Evolutionary conservation across 2,888 invertebrate species (phyloP).

Genomic region (Monochamus alternatus): DNA sequence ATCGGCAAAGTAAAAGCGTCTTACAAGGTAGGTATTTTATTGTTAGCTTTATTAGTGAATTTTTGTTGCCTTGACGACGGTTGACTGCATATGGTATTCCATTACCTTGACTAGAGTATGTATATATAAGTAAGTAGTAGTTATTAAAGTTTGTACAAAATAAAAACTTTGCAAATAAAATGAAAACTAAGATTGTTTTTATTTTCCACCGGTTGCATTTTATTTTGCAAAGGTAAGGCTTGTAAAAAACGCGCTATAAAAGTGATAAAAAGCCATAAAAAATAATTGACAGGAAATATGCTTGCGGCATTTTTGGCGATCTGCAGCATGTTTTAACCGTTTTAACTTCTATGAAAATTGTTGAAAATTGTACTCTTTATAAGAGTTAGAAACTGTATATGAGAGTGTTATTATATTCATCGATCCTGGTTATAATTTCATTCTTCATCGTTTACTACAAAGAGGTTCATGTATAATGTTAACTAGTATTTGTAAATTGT

Average conservation of each 20-base stretch:
- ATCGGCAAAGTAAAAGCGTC: background rate
- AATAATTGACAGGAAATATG: conserved; percentile 42
- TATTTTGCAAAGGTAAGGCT: conserved; percentile 1
- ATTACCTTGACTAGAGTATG: conserved; percentile 2
- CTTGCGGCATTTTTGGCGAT: conserved; percentile 40
- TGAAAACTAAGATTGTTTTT: conserved; percentile 21
- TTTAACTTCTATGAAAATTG: conserved; percentile 54
- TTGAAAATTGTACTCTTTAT: conserved; percentile 61
- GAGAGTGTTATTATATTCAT: conserved; percentile 53
- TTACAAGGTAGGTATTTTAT: background rate
- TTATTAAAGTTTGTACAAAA: conserved; percentile 7
- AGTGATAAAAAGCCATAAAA: conserved; percentile 13
- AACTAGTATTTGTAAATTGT: conserved; percentile 56
- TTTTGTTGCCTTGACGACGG: conserved; percentile 1
- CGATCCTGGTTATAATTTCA: conserved; percentile 54
- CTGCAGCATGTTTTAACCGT: conserved; percentile 46
- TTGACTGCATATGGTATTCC: conserved; percentile 33
- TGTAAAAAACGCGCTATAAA: conserved; percentile 9
- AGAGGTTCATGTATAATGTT: conserved; percentile 51
- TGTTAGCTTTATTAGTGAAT: no score
- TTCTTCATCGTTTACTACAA: conserved; percentile 47
- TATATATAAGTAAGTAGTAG: conserved; percentile 9
- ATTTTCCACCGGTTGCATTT: conserved; percentile 21
- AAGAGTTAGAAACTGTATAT: conserved; percentile 59
- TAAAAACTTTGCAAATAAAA: conserved; percentile 21